Percentiles rank a stretch among this genome's conserved stretches.
phyloP scores from a whole-genome alignment of 1,140 invertebrate genomes.

The Zaprionus africanus region DNA sequence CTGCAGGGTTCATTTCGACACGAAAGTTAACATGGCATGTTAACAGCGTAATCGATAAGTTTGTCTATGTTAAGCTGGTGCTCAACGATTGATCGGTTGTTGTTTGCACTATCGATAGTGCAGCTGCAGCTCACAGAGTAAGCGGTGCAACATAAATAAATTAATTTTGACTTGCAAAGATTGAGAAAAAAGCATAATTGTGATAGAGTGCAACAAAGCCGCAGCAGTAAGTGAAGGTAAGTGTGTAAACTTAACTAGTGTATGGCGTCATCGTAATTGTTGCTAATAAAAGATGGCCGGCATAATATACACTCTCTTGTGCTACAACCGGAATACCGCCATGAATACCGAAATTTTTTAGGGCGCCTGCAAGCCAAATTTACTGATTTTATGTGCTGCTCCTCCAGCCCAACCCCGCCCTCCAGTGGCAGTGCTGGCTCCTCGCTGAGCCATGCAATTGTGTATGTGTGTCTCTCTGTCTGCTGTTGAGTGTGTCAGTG shows the following conservation, averaged over 20 bases:
- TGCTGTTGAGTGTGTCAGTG: background rate
- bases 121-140: constrained; percentile 25
- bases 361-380: constrained; percentile 16
- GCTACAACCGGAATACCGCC: constrained; percentile 22
- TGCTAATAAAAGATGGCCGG: background rate
- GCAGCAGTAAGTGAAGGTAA: constrained; percentile 35
- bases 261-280: background rate
- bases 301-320: background rate
- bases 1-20: background rate
- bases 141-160: constrained; percentile 49
- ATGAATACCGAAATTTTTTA: constrained; percentile 21
- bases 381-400: background rate
- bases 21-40: background rate
- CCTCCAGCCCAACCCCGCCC: no score
- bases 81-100: constrained; percentile 1
- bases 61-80: background rate
- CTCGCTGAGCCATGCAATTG: background rate
- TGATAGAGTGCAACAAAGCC: constrained; percentile 30
- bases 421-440: background rate
- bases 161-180: constrained; percentile 15
- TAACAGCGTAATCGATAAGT: background rate
- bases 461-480: constrained; percentile 1
- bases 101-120: constrained; percentile 29
- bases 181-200: constrained; percentile 29
- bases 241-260: background rate